These are phyloP conservation scores for Graptemys geographica DNA, from an alignment of 2,797 vertebrate genomes.

Conservation along the genomic window DNA sequence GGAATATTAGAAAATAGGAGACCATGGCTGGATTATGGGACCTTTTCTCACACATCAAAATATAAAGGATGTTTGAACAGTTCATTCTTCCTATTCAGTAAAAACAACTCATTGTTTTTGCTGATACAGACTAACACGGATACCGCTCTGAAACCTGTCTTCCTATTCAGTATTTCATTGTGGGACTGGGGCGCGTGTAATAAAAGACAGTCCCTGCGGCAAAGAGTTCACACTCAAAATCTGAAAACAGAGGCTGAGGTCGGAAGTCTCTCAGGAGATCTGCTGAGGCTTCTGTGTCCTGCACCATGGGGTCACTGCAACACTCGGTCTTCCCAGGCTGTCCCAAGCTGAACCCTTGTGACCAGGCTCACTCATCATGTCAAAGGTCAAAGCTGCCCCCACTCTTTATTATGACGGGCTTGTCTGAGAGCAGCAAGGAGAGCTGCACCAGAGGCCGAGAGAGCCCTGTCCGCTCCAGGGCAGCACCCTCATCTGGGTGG, in stretches of 20 bases:
- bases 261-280: not conserved
- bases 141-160: not conserved
- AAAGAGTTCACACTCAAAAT: not conserved
- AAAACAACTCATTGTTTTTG: too few relatives aligned
- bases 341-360: not conserved
- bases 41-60: not conserved
- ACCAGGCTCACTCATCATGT: not conserved
- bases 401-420: not conserved
- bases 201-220: not conserved
- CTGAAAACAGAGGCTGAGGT: too few relatives aligned
- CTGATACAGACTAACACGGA: too few relatives aligned
- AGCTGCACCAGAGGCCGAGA: not conserved
- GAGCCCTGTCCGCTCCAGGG: rapidly evolving
- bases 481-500: too few relatives aligned
- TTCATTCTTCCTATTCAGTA: not conserved
- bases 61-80: not conserved
- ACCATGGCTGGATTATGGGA: not conserved
- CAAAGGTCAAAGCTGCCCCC: not conserved
- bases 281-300: not conserved
- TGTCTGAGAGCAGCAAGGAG: not conserved
- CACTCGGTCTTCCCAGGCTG: not conserved
- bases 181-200: not conserved
- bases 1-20: not conserved
- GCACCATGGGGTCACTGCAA: not conserved
- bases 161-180: not conserved